Percentiles rank a stretch among this genome's conserved stretches.
Evolutionary conservation across 2,888 invertebrate species (phyloP).

Genomic region (Gortyna flavago): DNA sequence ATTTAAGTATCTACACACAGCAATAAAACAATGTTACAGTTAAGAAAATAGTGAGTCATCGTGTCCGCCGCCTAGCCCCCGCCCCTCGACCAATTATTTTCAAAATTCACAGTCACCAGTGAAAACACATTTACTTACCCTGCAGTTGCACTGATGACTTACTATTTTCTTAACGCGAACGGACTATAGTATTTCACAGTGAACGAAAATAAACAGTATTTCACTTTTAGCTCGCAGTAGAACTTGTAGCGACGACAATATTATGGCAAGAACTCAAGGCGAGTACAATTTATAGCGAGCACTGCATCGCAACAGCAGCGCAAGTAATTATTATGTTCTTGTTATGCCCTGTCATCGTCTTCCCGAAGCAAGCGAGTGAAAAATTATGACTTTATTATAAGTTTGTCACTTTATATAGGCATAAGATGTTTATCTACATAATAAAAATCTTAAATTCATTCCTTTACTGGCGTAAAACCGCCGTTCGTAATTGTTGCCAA

Average conservation of each 20-base stretch:
- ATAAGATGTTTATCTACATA: neutral
- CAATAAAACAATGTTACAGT: no score
- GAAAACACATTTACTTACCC: no score
- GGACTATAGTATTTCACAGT: no score
- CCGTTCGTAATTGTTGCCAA: neutral
- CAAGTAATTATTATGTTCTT: slow-evolving; percentile 32
- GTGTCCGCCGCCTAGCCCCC: no score
- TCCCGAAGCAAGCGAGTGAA: neutral
- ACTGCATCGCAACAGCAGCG: slow-evolving; percentile 8
- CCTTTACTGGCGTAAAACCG: neutral
- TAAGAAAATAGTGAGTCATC: no score
- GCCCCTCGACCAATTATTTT: no score
- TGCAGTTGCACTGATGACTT: no score
- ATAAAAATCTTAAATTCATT: neutral
- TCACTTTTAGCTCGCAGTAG: neutral
- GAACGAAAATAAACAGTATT: no score
- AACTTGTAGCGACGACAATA: slow-evolving; percentile 23
- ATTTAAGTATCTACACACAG: neutral
- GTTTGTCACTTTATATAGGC: neutral
- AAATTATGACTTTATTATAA: slow-evolving; percentile 8
- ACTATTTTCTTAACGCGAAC: no score
- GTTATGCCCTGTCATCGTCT: neutral
- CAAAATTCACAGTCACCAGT: no score
- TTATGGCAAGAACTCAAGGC: slow-evolving; percentile 47
- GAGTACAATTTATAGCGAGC: slow-evolving; percentile 34